Conservation (phyloP, 2,888 invertebrate species). For the Harmothoe impar region DNA sequence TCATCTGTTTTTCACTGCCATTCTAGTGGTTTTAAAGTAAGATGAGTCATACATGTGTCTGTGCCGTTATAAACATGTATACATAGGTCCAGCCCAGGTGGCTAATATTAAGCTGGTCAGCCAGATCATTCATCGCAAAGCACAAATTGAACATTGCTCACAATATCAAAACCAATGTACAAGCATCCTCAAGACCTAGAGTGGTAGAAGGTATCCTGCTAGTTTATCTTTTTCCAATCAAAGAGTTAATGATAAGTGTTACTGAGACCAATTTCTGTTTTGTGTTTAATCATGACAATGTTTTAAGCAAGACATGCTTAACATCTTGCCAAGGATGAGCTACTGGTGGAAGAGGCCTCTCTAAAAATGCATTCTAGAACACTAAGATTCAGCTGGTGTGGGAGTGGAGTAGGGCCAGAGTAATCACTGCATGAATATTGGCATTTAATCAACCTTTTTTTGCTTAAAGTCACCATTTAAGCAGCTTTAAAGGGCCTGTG, state of each 20-base stretch:
- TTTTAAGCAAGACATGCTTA: constrained; percentile 1
- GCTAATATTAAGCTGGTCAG: neutral
- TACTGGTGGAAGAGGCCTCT: neutral
- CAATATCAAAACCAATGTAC: neutral
- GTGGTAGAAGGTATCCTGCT: neutral
- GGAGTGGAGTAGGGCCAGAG: too few species aligned
- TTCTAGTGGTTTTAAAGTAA: neutral
- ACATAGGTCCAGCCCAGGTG: neutral
- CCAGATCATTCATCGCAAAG: neutral
- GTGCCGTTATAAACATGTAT: neutral
- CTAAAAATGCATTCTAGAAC: neutral
- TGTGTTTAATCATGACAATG: neutral
- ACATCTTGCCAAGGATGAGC: constrained; percentile 14
- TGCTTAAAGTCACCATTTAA: too few species aligned
- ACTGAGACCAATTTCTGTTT: neutral
- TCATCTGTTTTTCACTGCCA: constrained; percentile 16
- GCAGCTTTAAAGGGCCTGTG: too few species aligned
- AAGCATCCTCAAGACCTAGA: neutral
- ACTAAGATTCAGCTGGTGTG: too few species aligned
- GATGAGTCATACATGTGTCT: neutral
- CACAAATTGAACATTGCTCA: constrained; percentile 21
- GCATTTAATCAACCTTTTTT: too few species aligned
- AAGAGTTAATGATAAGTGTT: neutral
- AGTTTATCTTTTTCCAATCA: neutral
- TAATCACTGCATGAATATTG: too few species aligned